phyloP scores from a whole-genome alignment of 2,113 vertebrate genomes.

The Hypomesus transpacificus region DNA sequence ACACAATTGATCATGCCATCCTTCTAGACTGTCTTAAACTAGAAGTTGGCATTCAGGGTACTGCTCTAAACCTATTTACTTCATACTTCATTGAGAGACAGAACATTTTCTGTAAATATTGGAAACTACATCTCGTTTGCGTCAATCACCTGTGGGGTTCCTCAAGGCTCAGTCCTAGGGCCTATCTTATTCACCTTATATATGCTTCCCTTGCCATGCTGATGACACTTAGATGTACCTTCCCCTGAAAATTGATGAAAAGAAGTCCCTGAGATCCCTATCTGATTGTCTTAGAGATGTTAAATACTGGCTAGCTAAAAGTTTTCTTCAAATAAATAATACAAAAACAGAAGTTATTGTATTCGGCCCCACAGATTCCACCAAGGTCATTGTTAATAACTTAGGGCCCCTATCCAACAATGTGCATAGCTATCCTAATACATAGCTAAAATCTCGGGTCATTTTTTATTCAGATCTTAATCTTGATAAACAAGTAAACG shows the following conservation, averaged over 20 bases:
- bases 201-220: not conserved
- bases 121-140: too few species aligned
- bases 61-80: too few species aligned
- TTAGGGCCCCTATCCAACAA: too few species aligned
- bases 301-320: not conserved
- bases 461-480: not conserved
- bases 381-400: not conserved
- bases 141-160: not conserved
- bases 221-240: not conserved
- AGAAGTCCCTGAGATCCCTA: not conserved
- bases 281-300: not conserved
- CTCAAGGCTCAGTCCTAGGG: not conserved
- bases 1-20: too few species aligned
- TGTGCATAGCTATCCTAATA: not conserved
- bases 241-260: not conserved
- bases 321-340: not conserved
- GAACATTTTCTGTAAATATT: not conserved
- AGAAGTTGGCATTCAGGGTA: too few species aligned
- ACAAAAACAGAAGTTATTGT: not conserved
- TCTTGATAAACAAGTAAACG: not conserved
- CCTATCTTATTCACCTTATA: not conserved
- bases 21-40: too few species aligned
- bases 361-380: not conserved
- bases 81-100: too few species aligned
- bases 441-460: not conserved